These are phyloP conservation scores for Apamea crenata DNA, from an alignment of 2,888 invertebrate species.

Conservation along the genomic window DNA sequence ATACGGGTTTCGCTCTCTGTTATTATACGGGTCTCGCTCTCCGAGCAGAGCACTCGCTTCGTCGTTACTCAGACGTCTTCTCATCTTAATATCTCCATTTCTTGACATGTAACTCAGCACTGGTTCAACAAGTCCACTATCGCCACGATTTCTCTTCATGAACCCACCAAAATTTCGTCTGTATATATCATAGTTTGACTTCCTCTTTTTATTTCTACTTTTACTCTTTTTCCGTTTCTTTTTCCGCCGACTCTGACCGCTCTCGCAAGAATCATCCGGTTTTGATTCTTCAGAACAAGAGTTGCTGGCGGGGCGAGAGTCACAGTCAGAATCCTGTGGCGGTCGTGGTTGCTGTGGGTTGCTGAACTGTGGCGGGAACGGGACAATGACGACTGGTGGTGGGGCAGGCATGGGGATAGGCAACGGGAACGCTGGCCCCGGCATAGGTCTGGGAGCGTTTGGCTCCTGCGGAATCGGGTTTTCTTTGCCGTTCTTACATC, in stretches of 20 bases:
- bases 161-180: constrained; percentile 43
- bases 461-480: constrained; percentile 67
- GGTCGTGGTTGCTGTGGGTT: background rate
- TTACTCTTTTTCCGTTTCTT: constrained; percentile 37
- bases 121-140: constrained; percentile 63
- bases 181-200: constrained; percentile 44
- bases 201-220: constrained; percentile 15
- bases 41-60: constrained; percentile 72
- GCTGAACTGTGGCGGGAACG: constrained; percentile 49
- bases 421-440: constrained; percentile 62
- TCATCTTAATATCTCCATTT: constrained; percentile 75
- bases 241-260: background rate
- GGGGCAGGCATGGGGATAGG: constrained; percentile 61
- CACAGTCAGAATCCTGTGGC: constrained; percentile 16
- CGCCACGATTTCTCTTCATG: constrained; percentile 39
- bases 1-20: background rate
- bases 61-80: constrained; percentile 74
- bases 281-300: constrained; percentile 37
- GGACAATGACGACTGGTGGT: constrained; percentile 61
- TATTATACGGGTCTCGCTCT: constrained; percentile 37
- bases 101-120: constrained; percentile 68
- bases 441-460: constrained; percentile 64
- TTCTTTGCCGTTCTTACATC: constrained; percentile 74
- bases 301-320: background rate
- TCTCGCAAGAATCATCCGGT: constrained; percentile 24